Percentiles rank a stretch among this genome's conserved stretches.
Evolutionary conservation across 1,140 invertebrate genomes (phyloP).

Genomic region (Nephila pilipes): DNA sequence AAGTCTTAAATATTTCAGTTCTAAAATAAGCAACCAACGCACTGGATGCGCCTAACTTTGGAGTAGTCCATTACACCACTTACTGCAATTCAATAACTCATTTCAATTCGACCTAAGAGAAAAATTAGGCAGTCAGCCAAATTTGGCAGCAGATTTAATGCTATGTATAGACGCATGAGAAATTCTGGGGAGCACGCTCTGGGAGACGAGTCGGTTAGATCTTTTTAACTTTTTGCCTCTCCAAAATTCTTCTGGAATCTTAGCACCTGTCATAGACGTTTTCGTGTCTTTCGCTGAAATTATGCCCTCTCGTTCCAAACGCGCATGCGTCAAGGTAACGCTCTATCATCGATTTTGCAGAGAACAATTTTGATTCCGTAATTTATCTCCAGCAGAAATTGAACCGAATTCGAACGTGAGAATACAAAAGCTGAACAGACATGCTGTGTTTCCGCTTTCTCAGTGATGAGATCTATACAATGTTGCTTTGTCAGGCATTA

Average conservation of each 20-base stretch:
- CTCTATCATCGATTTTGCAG: conserved; percentile 62
- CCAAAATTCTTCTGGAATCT: conserved; percentile 44
- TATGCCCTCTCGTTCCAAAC: background rate
- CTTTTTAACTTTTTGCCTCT: conserved; percentile 36
- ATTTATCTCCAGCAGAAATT: conserved; percentile 30
- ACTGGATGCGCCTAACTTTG: background rate
- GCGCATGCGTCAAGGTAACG: conserved; percentile 50
- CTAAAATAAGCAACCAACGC: no score
- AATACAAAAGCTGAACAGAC: background rate
- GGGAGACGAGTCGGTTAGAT: background rate
- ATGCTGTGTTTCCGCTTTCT: no score
- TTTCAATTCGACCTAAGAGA: background rate
- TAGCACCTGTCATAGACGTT: conserved; percentile 62
- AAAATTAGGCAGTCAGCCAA: conserved; percentile 2
- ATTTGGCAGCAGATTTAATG: conserved; percentile 22
- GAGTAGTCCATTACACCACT: background rate
- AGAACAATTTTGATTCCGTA: conserved; percentile 32
- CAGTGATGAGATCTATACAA: background rate
- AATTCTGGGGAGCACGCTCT: background rate
- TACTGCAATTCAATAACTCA: background rate
- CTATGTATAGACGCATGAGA: conserved; percentile 17
- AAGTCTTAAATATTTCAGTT: no score
- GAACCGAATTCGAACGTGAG: conserved; percentile 27
- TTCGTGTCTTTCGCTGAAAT: conserved; percentile 55
- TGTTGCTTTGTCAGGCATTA: background rate